Percentiles rank a stretch among this genome's conserved stretches.
Conservation (phyloP, 2,888 invertebrate genomes). For the Cantharis flavilabris region DNA sequence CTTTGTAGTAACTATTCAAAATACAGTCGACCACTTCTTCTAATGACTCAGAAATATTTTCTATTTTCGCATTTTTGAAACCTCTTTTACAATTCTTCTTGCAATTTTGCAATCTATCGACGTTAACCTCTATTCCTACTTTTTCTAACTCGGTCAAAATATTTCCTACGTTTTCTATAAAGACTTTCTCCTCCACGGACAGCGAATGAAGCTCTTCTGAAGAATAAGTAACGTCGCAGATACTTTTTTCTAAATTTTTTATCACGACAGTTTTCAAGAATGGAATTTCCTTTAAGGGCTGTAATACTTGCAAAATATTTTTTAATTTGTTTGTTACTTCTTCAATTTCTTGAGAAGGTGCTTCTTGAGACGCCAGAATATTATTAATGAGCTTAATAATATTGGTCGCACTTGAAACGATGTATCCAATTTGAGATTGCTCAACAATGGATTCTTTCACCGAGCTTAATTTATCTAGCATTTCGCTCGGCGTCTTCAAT, state of each 20-base stretch:
- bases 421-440: neutral
- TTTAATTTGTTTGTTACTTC: neutral
- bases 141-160: slow-evolving; percentile 1
- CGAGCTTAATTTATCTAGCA: neutral
- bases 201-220: neutral
- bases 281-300: neutral
- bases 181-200: neutral
- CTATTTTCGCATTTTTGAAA: slow-evolving; percentile 8
- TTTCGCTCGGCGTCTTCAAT: neutral
- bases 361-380: neutral
- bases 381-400: neutral
- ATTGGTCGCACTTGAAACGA: neutral
- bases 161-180: slow-evolving; percentile 4
- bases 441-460: neutral
- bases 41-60: neutral
- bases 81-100: slow-evolving; percentile 8
- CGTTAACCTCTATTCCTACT: neutral
- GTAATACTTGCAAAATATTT: neutral
- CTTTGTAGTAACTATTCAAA: neutral
- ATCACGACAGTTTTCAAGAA: neutral
- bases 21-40: neutral
- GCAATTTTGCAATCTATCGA: slow-evolving; percentile 13
- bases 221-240: neutral
- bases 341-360: neutral
- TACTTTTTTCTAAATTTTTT: neutral